These are phyloP conservation scores for Avahi laniger DNA, from an alignment of 2,797 vertebrate genomes.

Conservation along the genomic window DNA sequence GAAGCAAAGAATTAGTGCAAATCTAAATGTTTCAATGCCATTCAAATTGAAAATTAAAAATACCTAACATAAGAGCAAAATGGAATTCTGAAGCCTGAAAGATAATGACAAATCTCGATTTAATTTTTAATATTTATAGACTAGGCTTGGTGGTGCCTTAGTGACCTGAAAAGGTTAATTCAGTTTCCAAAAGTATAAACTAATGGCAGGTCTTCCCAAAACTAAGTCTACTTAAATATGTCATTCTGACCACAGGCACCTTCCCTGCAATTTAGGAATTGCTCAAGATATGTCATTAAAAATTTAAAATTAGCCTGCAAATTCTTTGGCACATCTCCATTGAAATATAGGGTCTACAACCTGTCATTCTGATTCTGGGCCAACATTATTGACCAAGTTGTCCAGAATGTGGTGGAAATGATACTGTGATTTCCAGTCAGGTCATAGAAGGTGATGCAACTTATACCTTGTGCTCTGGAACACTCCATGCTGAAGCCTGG, in stretches of 20 bases:
- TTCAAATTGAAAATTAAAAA: conserved; percentile 1
- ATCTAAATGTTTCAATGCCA: background rate
- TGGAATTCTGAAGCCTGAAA: conserved; percentile 30
- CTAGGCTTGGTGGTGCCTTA: background rate
- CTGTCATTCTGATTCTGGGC: background rate
- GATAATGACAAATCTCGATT: background rate
- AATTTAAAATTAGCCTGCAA: background rate
- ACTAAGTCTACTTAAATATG: conserved; percentile 1
- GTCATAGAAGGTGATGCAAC: background rate
- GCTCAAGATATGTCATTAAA: background rate
- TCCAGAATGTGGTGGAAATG: background rate
- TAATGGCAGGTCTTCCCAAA: background rate
- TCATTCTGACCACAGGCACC: background rate
- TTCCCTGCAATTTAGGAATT: background rate
- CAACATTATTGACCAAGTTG: background rate
- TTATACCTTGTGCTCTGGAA: background rate
- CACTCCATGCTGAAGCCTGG: background rate
- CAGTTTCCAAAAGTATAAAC: conserved; percentile 10
- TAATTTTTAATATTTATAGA: conserved; percentile 7
- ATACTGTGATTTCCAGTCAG: background rate
- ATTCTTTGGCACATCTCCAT: background rate
- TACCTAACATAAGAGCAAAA: background rate
- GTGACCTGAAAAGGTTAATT: background rate
- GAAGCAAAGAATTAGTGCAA: background rate
- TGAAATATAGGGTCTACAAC: background rate